Evolutionary conservation across 2,113 vertebrate species (phyloP).

Genomic region (Pipa parva): DNA sequence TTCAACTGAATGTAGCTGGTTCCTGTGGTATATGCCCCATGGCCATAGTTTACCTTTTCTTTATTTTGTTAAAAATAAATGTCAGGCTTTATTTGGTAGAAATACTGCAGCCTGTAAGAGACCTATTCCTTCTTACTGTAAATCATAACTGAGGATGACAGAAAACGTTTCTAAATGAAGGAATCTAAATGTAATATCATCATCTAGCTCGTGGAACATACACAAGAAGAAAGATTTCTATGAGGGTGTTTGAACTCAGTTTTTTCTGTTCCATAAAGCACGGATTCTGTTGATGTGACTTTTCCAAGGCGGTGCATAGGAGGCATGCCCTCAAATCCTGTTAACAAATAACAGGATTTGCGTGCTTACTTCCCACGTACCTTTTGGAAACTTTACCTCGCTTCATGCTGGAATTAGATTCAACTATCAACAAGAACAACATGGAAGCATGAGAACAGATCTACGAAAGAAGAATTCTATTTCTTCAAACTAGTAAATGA

Average conservation of each 20-base stretch:
- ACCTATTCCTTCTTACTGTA: background rate
- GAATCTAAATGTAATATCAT: conserved; percentile 16
- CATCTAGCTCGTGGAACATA: too few relatives aligned
- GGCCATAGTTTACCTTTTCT: too few relatives aligned
- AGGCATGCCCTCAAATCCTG: conserved; percentile 44
- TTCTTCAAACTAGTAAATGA: background rate
- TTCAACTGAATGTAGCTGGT: conserved; percentile 17
- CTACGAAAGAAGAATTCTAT: background rate
- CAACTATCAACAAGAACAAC: conserved; percentile 3
- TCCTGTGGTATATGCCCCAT: too few relatives aligned
- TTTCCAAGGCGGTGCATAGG: conserved; percentile 40
- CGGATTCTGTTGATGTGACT: conserved; percentile 37
- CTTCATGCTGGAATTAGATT: conserved; percentile 17
- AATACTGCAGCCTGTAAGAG: background rate
- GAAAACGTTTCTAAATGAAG: conserved; percentile 2
- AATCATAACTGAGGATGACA: conserved; percentile 7
- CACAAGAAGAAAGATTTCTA: conserved; percentile 16
- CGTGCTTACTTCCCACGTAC: conserved; percentile 44
- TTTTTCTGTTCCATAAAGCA: conserved; percentile 4
- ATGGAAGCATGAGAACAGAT: conserved; percentile 1
- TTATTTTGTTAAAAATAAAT: too few relatives aligned
- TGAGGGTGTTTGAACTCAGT: background rate
- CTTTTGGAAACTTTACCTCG: conserved; percentile 40
- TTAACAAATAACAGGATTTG: conserved; percentile 44
- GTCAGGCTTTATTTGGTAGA: too few relatives aligned